phyloP scores from a whole-genome alignment of 1,140 invertebrate genomes.

The Bombus sibiricus region DNA sequence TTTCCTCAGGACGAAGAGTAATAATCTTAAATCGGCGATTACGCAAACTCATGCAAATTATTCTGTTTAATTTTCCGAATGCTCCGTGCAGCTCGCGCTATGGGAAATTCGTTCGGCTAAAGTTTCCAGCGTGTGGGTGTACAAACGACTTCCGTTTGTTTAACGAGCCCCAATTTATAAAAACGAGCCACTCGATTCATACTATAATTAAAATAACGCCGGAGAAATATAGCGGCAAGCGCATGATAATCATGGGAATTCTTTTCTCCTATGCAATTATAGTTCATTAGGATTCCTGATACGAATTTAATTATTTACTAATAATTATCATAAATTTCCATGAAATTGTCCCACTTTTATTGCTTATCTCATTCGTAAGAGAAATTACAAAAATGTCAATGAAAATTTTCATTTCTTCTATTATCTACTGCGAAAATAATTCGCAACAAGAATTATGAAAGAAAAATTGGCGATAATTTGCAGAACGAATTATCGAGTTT shows the following conservation, averaged over 20 bases:
- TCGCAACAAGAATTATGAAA: neutral
- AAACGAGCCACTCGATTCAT: slow-evolving; percentile 5
- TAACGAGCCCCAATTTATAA: slow-evolving; percentile 13
- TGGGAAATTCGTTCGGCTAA: slow-evolving; percentile 4
- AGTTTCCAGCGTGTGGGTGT: slow-evolving; percentile 7
- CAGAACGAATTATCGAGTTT: neutral
- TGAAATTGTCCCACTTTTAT: neutral
- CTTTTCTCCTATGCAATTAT: neutral
- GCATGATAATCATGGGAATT: slow-evolving; percentile 6
- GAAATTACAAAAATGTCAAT: neutral
- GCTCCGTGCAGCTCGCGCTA: neutral
- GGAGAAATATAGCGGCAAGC: neutral
- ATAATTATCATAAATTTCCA: neutral
- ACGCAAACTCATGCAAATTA: neutral
- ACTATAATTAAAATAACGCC: neutral
- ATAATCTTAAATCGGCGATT: neutral
- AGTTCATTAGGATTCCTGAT: neutral
- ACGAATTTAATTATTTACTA: neutral
- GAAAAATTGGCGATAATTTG: neutral
- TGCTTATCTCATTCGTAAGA: neutral
- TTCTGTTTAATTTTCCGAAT: slow-evolving; percentile 3
- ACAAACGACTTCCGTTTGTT: slow-evolving; percentile 5
- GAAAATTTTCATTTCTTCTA: neutral
- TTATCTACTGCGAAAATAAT: no score
- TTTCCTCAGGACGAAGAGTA: neutral